Conservation (phyloP, 2,888 invertebrate genomes). For the Melanargia galathea region DNA sequence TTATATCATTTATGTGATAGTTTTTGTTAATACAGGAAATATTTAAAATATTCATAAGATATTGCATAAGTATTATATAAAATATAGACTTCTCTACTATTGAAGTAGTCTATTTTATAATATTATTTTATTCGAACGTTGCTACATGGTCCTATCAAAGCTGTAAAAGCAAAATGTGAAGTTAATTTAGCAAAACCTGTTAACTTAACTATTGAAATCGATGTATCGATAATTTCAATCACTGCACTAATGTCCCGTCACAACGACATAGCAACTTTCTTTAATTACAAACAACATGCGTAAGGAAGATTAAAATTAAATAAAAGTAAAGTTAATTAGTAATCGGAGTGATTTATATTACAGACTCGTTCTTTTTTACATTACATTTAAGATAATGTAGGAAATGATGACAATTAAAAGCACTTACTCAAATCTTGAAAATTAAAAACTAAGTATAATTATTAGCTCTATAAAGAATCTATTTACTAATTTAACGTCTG, state of each 20-base stretch:
- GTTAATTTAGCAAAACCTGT: no score
- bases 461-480: no score
- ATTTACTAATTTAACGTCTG: no score
- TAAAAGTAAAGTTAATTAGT: background rate
- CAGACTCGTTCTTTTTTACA: background rate
- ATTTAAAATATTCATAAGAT: background rate
- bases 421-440: no score
- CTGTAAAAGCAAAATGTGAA: background rate
- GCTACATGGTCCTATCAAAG: background rate
- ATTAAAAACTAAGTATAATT: no score
- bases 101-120: no score
- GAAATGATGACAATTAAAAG: no score
- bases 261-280: constrained; percentile 1
- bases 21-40: background rate
- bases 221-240: background rate
- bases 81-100: no score
- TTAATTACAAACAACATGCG: background rate
- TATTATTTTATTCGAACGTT: background rate
- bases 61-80: background rate
- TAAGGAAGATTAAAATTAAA: constrained; percentile 4
- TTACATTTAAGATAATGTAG: background rate
- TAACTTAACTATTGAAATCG: background rate
- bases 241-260: background rate
- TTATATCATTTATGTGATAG: background rate
- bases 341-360: background rate